Base-by-base conservation (phyloP, 2,888 invertebrate species). In the Parnassius apollo region DNA sequence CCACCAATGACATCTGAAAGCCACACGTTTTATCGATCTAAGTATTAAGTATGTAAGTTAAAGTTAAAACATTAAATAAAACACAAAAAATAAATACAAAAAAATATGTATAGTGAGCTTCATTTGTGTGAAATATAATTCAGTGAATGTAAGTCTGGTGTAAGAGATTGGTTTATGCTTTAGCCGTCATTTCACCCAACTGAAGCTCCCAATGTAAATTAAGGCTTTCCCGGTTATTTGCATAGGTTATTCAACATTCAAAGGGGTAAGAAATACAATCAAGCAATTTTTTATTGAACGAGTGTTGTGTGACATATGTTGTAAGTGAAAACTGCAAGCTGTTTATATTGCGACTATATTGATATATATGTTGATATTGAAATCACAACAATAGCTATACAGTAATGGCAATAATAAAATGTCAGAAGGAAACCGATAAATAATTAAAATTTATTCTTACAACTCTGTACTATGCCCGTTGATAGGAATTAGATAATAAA, bases 401-500 rank as follows among this genome's bases (percentile, higher is more conserved):
- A 66, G 67, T 71, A 70, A 77, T 76, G 75, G 80, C 80, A 82
- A 78, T 81, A 77, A 77, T 73, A 72, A 67, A 78, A 76, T 82
- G 78, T 83, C 78, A 78, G 81, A 55, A 82, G 72, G 75, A 80
- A 78, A 79, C 76, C 74, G 75, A 76, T 80, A 77, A 70, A 46
- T 59, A 46, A 62, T 66, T 80, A 82, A 84, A 85, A 83, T 84
- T 83, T 88, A 87, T 88, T 89, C 86, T 90, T 88, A 84, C 86
- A 86, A 84, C 86, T 87, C 85, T 89, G 86, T 91, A 88, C 82
- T 87, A 86, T 86, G 88, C 85, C 87, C 85, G 85, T 86, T 86
- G 81, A 89, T 90, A 89, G 89, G 85, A 86, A 81, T 83, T 90
- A 91, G 90, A 83, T 90, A 88, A 88, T 91, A 90, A 91, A 90